These are phyloP conservation scores for Rhabdophis nuchalis DNA, from an alignment of 2,797 vertebrate genomes.

Conservation along the genomic window DNA sequence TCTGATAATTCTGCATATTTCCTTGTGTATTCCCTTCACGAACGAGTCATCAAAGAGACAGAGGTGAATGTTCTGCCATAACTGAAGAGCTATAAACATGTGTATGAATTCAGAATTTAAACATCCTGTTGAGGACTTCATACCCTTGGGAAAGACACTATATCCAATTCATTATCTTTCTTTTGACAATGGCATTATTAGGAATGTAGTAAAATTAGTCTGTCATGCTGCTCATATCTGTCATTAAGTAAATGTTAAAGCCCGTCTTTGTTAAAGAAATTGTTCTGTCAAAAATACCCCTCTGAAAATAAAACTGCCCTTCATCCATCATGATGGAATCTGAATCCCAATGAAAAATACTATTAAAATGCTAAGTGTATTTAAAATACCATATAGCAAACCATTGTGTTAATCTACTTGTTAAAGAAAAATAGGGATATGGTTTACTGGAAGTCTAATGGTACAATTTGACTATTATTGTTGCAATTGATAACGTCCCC, in stretches of 20 bases:
- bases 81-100: constrained; percentile 54
- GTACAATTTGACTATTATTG: not conserved
- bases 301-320: constrained; percentile 25
- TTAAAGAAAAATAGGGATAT: not conserved
- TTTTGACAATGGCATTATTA: constrained; percentile 11
- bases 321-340: not conserved
- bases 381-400: constrained; percentile 9
- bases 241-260: constrained; percentile 14
- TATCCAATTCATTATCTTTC: constrained; percentile 38
- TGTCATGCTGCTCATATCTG: not conserved
- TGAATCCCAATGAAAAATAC: constrained; percentile 7
- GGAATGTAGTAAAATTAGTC: constrained; percentile 6
- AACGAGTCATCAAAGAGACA: constrained; percentile 43
- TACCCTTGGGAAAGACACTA: constrained; percentile 46
- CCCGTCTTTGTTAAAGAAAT: constrained; percentile 17
- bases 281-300: not conserved
- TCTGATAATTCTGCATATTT: constrained; percentile 16
- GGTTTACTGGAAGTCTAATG: not conserved
- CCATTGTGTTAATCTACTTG: not conserved
- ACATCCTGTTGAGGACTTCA: constrained; percentile 36
- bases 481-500: not conserved
- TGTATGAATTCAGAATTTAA: constrained; percentile 47
- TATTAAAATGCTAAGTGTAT: constrained; percentile 23
- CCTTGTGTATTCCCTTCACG: constrained; percentile 38
- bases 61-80: constrained; percentile 47